phyloP scores from a whole-genome alignment of 2,888 invertebrate species.

The Polia nebulosa region DNA sequence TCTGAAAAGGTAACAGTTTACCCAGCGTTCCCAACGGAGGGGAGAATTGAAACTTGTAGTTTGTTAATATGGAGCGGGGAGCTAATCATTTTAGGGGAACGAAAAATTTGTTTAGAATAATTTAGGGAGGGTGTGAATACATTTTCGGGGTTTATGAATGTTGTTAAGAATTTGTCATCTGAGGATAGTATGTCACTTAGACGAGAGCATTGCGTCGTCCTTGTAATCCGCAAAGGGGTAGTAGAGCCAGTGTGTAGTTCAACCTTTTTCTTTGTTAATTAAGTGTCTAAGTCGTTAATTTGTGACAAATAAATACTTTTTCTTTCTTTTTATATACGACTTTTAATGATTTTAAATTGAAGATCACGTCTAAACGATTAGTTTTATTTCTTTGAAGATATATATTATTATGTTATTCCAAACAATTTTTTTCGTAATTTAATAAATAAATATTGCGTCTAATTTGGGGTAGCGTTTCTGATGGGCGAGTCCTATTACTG shows the following conservation, averaged over 20 bases:
- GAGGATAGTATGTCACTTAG: not conserved
- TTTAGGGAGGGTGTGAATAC: slow-evolving; percentile 11
- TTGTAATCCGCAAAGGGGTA: not conserved
- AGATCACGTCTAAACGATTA: too few relatives aligned
- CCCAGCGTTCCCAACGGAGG: slow-evolving; percentile 43
- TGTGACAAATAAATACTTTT: too few relatives aligned
- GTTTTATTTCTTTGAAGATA: too few relatives aligned
- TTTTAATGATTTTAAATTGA: too few relatives aligned
- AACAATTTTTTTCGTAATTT: too few relatives aligned
- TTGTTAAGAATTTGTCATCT: not conserved
- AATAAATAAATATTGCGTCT: too few relatives aligned
- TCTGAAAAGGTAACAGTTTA: slow-evolving; percentile 55
- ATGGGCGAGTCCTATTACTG: too few relatives aligned
- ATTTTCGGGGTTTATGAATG: not conserved
- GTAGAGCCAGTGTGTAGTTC: not conserved
- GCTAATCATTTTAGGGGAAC: slow-evolving; percentile 45
- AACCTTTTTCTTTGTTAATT: not conserved
- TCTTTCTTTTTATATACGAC: too few relatives aligned
- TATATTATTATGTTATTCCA: too few relatives aligned
- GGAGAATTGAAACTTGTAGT: slow-evolving; percentile 58
- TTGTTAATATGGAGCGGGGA: slow-evolving; percentile 43
- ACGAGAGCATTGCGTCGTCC: not conserved
- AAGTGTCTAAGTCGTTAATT: too few relatives aligned
- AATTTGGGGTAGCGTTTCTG: too few relatives aligned
- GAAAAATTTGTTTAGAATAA: slow-evolving; percentile 38